These are phyloP conservation scores for Gisinianus flammeolus DNA, from an alignment of 2,888 invertebrate genomes.

Conservation along the genomic window DNA sequence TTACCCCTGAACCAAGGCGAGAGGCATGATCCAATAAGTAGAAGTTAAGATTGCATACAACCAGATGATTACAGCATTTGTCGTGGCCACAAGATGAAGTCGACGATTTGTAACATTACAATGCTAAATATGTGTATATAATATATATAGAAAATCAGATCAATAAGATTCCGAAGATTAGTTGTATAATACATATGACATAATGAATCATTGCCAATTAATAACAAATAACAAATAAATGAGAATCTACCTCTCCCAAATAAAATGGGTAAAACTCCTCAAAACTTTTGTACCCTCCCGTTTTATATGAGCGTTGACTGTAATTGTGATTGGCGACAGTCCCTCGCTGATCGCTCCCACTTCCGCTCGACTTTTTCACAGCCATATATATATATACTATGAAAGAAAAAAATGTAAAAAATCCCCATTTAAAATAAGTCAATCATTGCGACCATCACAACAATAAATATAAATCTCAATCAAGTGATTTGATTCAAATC, in stretches of 20 bases:
- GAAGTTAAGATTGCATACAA: constrained; percentile 33
- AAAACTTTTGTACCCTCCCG: constrained; percentile 48
- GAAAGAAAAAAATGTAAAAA: neutral
- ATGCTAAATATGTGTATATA: too few species aligned
- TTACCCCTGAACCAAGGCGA: constrained; percentile 45
- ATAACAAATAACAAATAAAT: too few species aligned
- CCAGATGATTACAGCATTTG: constrained; percentile 43
- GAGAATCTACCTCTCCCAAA: too few species aligned
- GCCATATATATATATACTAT: neutral
- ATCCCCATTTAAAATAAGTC: neutral
- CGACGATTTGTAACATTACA: constrained; percentile 47
- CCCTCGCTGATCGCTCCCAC: constrained; percentile 11
- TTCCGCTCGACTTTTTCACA: neutral
- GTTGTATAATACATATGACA: too few species aligned
- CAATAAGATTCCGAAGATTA: too few species aligned
- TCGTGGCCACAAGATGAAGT: constrained; percentile 53
- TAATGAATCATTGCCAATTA: too few species aligned
- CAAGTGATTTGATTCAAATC: too few species aligned
- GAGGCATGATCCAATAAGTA: constrained; percentile 23
- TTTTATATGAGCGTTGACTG: constrained; percentile 45
- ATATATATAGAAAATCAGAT: too few species aligned
- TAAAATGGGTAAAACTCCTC: constrained; percentile 56
- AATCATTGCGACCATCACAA: neutral
- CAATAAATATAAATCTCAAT: neutral
- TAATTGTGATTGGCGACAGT: constrained; percentile 53